Conservation (phyloP, 2,888 invertebrate species). For the Temnothorax rugatulus region DNA sequence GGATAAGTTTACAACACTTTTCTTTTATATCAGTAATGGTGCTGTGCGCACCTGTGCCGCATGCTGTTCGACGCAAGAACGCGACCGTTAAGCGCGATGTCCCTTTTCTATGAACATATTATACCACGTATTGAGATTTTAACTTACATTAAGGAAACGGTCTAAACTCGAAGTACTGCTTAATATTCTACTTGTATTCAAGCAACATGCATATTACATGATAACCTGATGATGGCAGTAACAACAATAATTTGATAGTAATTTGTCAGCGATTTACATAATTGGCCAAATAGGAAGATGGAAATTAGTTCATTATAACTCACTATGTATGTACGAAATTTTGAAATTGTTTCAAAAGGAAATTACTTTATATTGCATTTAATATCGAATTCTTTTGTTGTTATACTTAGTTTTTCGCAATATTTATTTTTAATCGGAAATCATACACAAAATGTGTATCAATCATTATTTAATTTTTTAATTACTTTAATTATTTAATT, state of each 20-base stretch:
- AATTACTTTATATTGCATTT: constrained; percentile 15
- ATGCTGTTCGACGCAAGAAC: constrained; percentile 8
- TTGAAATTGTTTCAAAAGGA: not conserved
- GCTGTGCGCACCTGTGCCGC: constrained; percentile 40
- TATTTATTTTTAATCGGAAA: not conserved
- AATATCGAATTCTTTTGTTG: not conserved
- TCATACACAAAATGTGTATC: not conserved
- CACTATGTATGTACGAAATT: constrained; percentile 2
- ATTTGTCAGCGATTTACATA: constrained; percentile 35
- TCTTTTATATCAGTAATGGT: constrained; percentile 29
- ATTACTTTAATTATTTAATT: not conserved
- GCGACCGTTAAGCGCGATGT: not conserved
- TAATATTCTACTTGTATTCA: constrained; percentile 31
- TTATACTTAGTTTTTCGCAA: not conserved
- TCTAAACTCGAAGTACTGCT: not conserved
- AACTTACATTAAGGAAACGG: not conserved
- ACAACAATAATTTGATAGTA: constrained; percentile 28
- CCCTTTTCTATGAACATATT: not conserved
- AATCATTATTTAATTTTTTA: not conserved
- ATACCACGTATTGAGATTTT: constrained; percentile 19
- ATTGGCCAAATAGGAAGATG: constrained; percentile 28
- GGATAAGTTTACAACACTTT: constrained; percentile 45
- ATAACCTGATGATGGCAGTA: not conserved
- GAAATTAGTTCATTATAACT: constrained; percentile 28
- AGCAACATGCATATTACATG: constrained; percentile 22